A percentile compares a stretch with the other conserved stretches of the same genome.
Conservation (phyloP, 1,140 invertebrate species). For the Cydia amplana region DNA sequence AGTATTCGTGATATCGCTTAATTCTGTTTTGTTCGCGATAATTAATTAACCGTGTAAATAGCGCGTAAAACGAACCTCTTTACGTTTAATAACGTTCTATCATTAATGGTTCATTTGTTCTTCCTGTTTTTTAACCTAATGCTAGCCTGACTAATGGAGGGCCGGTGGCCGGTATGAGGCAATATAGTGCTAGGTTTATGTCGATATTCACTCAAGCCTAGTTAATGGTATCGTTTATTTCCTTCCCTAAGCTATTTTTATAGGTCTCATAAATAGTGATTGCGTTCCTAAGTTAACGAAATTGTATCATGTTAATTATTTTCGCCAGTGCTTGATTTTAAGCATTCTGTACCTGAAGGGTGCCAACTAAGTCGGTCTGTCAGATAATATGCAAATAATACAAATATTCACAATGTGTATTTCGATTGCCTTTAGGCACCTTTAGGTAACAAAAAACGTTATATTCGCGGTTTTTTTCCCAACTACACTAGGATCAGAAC, state of each 20-base stretch:
- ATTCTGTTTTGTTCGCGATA: constrained; percentile 34
- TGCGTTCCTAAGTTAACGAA: background rate
- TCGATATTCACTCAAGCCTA: constrained; percentile 6
- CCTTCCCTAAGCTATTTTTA: background rate
- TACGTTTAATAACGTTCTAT: constrained; percentile 30
- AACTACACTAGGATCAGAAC: no score
- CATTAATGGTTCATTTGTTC: constrained; percentile 29
- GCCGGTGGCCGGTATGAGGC: constrained; percentile 7
- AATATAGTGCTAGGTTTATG: constrained; percentile 21
- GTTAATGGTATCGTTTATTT: constrained; percentile 8
- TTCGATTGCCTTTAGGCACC: no score
- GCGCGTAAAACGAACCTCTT: constrained; percentile 23
- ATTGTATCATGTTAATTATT: background rate
- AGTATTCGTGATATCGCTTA: constrained; percentile 24
- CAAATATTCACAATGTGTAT: no score
- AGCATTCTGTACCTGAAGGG: no score
- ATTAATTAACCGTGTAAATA: constrained; percentile 33
- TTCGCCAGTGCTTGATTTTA: no score
- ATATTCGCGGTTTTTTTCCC: no score
- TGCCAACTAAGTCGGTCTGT: no score
- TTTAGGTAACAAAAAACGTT: no score
- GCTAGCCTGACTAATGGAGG: constrained; percentile 23
- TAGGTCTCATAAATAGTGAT: background rate
- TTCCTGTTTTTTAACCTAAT: constrained; percentile 27
- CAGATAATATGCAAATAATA: no score